Base-by-base conservation (phyloP, 1,140 invertebrate species). In the Palaemon carinicauda region DNA sequence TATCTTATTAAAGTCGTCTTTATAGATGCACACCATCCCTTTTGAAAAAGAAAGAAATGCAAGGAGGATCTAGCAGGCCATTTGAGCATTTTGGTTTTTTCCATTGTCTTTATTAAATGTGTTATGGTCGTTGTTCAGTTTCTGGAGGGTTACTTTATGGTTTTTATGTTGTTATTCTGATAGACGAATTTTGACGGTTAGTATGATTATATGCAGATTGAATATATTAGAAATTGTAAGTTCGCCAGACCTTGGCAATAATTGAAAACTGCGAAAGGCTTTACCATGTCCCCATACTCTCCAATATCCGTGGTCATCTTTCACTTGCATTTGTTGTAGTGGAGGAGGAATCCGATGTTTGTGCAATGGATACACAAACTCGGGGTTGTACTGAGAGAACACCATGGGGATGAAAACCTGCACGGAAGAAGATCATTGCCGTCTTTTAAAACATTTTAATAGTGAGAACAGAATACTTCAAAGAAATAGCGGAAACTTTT, bases 331-430 rank as follows among this genome's bases (percentile, higher is more conserved):
- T 60, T 81, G 79, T 10, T 81, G 10, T 1, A 81, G 79, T 9
- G 79, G 79, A 9, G 60, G 79, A 17, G 79, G 79, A 17, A 81
- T 41, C 14, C 27, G 17, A 27, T 69, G 53, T n/a, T 69, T 69
- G 56, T 69, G 56, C 29, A 81, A 69, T 9, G 69, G n/a, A 19
- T 74, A 74, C 27, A 53, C 50, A 50, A 82, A 82, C 24, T 51
- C 15, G 5, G 80, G 80, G 80, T 82, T 82, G 69, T 82, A 82
- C 80, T 53, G 51, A 1, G 80, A 82, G 80, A 82, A 82, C 69
- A 82, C 50, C 51, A 74, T 53, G 17, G 80, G 80, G 19, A 54
- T 56, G 80, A 51, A 74, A 50, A 82, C 80, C 80, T 82, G 80
- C 15, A 24, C 31, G 2, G 17, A 31, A n/a, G n/a, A n/a, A n/a